These are phyloP conservation scores for Champsocephalus gunnari DNA, from an alignment of 2,797 vertebrate genomes.

Conservation along the genomic window DNA sequence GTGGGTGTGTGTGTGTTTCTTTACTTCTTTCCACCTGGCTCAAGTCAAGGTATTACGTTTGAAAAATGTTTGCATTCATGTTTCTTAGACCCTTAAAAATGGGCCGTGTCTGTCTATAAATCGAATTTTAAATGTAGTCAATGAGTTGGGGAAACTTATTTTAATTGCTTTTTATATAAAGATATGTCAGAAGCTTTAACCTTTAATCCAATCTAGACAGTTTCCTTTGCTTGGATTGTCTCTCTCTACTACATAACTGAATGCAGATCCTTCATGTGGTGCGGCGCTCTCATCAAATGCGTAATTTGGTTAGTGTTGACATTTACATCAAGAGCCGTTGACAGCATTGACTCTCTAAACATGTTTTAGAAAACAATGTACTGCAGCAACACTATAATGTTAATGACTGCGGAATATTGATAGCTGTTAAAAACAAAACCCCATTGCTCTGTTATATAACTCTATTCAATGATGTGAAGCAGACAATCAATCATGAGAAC, in stretches of 20 bases:
- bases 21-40: too few relatives aligned
- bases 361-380: neutral
- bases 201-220: neutral
- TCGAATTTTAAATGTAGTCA: neutral
- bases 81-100: neutral
- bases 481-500: slow-evolving; percentile 45
- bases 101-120: neutral
- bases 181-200: slow-evolving; percentile 13
- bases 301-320: slow-evolving; percentile 14
- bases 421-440: slow-evolving; percentile 15
- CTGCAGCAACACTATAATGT: neutral
- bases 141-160: neutral
- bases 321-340: slow-evolving; percentile 13
- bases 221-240: slow-evolving; percentile 8
- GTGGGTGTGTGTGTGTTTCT: too few relatives aligned
- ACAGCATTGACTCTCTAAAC: neutral
- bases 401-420: slow-evolving; percentile 12
- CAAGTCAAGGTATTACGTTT: too few relatives aligned
- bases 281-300: slow-evolving; percentile 1
- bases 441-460: slow-evolving; percentile 16
- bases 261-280: neutral
- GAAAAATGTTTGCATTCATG: neutral
- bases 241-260: neutral
- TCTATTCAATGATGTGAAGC: slow-evolving; percentile 28
- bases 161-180: neutral